Percentiles rank a stretch among this genome's conserved stretches.
These are phyloP conservation scores for Drosophila aff. DNA, from an alignment of 1,140 invertebrate species.

Conservation along the genomic window DNA sequence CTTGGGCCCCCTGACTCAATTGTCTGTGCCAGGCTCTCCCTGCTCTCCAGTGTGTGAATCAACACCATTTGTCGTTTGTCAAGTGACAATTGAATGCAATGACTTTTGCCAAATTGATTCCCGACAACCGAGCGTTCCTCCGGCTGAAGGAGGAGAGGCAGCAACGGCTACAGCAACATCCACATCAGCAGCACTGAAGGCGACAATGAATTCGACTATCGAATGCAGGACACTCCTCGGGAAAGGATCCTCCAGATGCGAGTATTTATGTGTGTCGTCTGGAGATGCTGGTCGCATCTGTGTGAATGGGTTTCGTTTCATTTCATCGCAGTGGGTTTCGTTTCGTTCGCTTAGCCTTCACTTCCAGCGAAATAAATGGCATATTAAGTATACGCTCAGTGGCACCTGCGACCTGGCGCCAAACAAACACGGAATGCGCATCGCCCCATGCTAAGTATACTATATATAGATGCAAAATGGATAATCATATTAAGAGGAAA, in stretches of 20 bases:
- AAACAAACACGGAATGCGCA: slow-evolving; percentile 38
- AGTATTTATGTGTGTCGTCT: slow-evolving; percentile 26
- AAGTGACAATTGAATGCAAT: slow-evolving; percentile 82
- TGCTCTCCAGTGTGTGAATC: slow-evolving; percentile 50
- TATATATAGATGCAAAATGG: slow-evolving; percentile 32
- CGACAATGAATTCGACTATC: slow-evolving; percentile 60
- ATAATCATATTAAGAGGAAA: slow-evolving; percentile 46
- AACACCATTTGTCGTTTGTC: slow-evolving; percentile 82
- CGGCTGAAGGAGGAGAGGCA: slow-evolving; percentile 7
- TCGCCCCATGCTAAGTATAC: slow-evolving; percentile 32
- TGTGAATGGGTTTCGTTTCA: slow-evolving; percentile 63
- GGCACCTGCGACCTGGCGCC: slow-evolving; percentile 62
- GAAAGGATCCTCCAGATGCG: slow-evolving; percentile 39
- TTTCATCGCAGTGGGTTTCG: slow-evolving; percentile 42
- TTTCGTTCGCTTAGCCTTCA: slow-evolving; percentile 65
- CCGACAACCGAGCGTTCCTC: slow-evolving; percentile 20
- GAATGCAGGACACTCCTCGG: slow-evolving; percentile 64
- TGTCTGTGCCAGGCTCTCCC: slow-evolving; percentile 17
- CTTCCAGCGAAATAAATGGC: slow-evolving; percentile 69
- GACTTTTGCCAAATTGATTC: slow-evolving; percentile 83
- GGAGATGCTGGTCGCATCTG: slow-evolving; percentile 38
- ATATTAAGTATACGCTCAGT: slow-evolving; percentile 80
- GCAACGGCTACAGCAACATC: slow-evolving; percentile 10
- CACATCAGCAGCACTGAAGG: slow-evolving; percentile 31
- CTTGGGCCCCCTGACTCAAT: slow-evolving; percentile 27